A percentile compares a stretch with the other conserved stretches of the same genome.
Conservation (phyloP, 2,888 invertebrate genomes). For the Callyntrura guangdongensis region DNA sequence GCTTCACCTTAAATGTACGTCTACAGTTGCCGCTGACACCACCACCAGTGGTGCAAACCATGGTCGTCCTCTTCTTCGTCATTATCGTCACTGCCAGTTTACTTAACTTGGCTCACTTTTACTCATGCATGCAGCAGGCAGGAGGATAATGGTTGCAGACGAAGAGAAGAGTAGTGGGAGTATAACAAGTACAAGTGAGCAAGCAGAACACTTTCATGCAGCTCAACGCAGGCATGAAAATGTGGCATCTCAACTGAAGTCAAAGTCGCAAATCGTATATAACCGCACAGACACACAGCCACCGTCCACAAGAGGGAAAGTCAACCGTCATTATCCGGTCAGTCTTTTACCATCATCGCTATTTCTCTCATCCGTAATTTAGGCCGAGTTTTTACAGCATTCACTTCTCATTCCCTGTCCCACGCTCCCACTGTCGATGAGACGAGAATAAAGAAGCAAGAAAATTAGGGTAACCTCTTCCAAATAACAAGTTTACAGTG, state of each 20-base stretch:
- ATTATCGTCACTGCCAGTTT: conserved; percentile 55
- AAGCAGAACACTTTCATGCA: conserved; percentile 38
- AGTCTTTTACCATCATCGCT: conserved; percentile 55
- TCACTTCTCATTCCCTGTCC: conserved; percentile 48
- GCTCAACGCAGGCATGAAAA: conserved; percentile 27
- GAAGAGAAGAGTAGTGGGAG: conserved; percentile 29
- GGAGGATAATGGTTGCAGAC: conserved; percentile 53
- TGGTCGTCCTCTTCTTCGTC: conserved; percentile 48
- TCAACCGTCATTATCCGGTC: conserved; percentile 75
- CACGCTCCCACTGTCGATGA: conserved; percentile 38
- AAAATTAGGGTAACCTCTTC: background rate
- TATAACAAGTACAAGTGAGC: conserved; percentile 35
- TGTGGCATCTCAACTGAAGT: conserved; percentile 40
- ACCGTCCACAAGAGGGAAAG: conserved; percentile 59
- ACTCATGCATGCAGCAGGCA: conserved; percentile 59
- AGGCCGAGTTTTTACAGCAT: conserved; percentile 61
- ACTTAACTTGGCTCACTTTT: conserved; percentile 68
- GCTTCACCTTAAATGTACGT: background rate
- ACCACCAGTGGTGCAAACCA: conserved; percentile 31
- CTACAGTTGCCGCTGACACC: conserved; percentile 20
- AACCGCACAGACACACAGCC: conserved; percentile 11
- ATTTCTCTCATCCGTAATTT: conserved; percentile 71
- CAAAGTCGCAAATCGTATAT: conserved; percentile 58
- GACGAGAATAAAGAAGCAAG: background rate
- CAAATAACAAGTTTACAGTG: background rate